These are phyloP conservation scores for Hydractinia echinata DNA, from an alignment of 30 jellyfish, hydroid and myxozoan species.

Conservation along the genomic window DNA sequence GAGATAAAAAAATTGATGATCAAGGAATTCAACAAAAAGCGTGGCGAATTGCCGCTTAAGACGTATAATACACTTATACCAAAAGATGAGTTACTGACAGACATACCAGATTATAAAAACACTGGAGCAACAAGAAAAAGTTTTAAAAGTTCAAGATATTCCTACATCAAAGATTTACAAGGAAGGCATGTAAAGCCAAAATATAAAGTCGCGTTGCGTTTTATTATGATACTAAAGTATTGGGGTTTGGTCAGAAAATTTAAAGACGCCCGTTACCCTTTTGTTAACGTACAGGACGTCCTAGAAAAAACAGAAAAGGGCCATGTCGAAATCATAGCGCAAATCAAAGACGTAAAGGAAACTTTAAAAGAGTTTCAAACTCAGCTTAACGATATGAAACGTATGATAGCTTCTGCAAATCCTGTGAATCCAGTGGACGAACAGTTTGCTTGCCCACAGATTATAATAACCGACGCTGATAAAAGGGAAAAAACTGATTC, in stretches of 20 bases:
- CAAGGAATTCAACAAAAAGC: not conserved
- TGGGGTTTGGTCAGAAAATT: not conserved
- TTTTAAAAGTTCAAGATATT: not conserved
- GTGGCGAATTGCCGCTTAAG: no score
- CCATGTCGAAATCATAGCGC: slow-evolving; percentile 10
- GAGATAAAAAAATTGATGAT: not conserved
- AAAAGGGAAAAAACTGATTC: no score
- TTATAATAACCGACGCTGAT: no score
- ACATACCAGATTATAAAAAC: no score
- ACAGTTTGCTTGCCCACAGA: no score
- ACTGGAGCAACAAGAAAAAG: no score
- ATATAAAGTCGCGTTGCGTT: slow-evolving; percentile 6
- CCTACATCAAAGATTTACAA: not conserved
- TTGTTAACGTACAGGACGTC: slow-evolving; percentile 15
- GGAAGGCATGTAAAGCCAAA: not conserved
- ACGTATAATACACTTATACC: no score
- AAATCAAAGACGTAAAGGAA: slow-evolving; percentile 5
- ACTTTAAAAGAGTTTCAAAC: not conserved
- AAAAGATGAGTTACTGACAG: no score
- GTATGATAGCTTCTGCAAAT: no score
- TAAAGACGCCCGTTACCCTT: slow-evolving; percentile 22
- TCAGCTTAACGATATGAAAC: not conserved
- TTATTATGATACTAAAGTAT: not conserved
- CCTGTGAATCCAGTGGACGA: no score
- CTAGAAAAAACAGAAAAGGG: slow-evolving; percentile 18